These are phyloP conservation scores for Hormaphis cornu DNA, from an alignment of 1,140 invertebrate species.

Conservation along the genomic window DNA sequence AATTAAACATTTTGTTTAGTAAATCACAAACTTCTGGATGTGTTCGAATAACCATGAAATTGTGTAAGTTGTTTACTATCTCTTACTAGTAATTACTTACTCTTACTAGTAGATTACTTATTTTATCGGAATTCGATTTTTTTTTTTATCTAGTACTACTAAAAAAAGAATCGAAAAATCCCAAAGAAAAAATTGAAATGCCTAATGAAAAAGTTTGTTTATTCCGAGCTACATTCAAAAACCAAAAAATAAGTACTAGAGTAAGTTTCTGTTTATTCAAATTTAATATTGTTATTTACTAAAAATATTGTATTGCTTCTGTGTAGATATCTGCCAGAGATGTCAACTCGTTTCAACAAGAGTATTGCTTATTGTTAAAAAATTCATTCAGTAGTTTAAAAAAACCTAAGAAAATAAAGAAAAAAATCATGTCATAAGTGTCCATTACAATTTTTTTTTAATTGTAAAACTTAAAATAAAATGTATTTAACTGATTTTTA, in stretches of 20 bases:
- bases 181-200: slow-evolving; percentile 13
- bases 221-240: slow-evolving; percentile 15
- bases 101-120: neutral
- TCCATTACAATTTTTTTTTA: neutral
- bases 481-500: too few relatives aligned
- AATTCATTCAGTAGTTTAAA: slow-evolving; percentile 26
- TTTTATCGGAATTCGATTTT: neutral
- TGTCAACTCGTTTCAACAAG: slow-evolving; percentile 10
- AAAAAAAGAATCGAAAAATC: neutral
- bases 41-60: slow-evolving; percentile 11
- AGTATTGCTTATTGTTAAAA: slow-evolving; percentile 1
- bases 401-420: slow-evolving; percentile 19
- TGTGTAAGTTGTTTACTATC: neutral
- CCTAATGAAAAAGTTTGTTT: slow-evolving; percentile 16
- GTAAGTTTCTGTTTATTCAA: neutral
- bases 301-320: neutral
- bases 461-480: too few relatives aligned
- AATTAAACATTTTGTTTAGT: slow-evolving; percentile 22
- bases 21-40: slow-evolving; percentile 6
- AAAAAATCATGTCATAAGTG: slow-evolving; percentile 10
- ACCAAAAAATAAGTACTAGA: slow-evolving; percentile 23
- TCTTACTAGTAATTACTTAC: neutral
- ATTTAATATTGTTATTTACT: neutral
- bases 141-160: slow-evolving; percentile 4
- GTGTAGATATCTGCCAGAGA: slow-evolving; percentile 5